Conservation (phyloP, 1,140 invertebrate genomes). For the Plectrocnemia conspersa region DNA sequence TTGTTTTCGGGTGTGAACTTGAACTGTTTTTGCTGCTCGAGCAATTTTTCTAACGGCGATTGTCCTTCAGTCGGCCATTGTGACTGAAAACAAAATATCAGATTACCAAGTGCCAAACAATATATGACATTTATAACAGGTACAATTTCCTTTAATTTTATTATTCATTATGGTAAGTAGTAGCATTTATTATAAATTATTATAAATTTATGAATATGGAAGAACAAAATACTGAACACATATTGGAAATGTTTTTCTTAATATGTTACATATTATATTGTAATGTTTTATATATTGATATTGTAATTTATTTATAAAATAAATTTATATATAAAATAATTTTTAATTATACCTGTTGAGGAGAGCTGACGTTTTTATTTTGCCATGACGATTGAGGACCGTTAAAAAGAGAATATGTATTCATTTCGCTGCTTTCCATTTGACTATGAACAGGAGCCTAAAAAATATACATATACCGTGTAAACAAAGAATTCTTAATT, state of each 20-base stretch:
- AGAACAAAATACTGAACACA: no score
- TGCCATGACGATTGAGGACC: constrained; percentile 13
- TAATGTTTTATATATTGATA: not conserved
- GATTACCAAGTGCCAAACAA: no score
- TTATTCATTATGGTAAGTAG: no score
- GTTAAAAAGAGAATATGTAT: constrained; percentile 8
- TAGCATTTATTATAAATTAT: no score
- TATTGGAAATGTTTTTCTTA: no score
- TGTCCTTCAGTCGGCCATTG: constrained; percentile 73
- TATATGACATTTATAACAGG: no score
- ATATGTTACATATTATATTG: constrained; percentile 11
- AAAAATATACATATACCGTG: no score
- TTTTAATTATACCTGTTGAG: constrained; percentile 18
- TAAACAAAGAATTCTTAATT: no score
- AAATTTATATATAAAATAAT: constrained; percentile 4
- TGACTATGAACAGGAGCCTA: no score
- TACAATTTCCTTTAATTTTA: no score
- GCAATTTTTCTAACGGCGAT: constrained; percentile 70
- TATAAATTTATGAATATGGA: no score
- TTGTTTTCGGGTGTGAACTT: constrained; percentile 39
- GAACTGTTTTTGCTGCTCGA: constrained; percentile 74
- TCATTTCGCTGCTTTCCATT: no score
- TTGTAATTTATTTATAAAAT: not conserved
- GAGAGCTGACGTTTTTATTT: constrained; percentile 5
- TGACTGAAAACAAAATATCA: constrained; percentile 53